A percentile compares a stretch with the other conserved stretches of the same genome.
phyloP scores from a whole-genome alignment of 1,140 invertebrate species.

The Aphelenchoides fujianensis region DNA sequence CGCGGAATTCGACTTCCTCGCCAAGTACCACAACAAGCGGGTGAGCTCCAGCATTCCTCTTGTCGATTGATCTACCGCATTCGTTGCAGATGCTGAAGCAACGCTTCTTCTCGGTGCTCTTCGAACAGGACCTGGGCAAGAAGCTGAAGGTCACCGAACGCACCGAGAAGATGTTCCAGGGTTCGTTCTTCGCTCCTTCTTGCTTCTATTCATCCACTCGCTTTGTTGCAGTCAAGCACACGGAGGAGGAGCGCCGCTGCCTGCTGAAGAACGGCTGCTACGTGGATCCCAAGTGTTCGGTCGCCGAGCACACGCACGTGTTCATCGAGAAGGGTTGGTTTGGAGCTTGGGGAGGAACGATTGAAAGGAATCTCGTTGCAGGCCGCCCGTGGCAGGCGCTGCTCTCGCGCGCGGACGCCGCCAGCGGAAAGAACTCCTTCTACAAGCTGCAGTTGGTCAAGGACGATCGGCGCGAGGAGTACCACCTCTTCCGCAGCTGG shows the following conservation, averaged over 20 bases:
- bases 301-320: slow-evolving; percentile 45
- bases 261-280: slow-evolving; percentile 40
- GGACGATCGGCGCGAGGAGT: slow-evolving; percentile 66
- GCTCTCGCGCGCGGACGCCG: slow-evolving; percentile 37
- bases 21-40: slow-evolving; percentile 29
- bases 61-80: too few species aligned
- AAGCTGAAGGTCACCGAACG: background rate
- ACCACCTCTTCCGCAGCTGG: slow-evolving; percentile 78
- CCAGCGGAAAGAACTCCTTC: slow-evolving; percentile 73
- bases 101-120: slow-evolving; percentile 26
- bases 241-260: background rate
- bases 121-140: slow-evolving; percentile 5
- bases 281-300: slow-evolving; percentile 44
- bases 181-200: too few species aligned
- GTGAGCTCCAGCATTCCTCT: slow-evolving; percentile 22
- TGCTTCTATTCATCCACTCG: too few species aligned
- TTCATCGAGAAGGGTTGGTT: slow-evolving; percentile 46
- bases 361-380: too few species aligned
- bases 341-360: too few species aligned
- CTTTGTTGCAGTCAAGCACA: too few species aligned
- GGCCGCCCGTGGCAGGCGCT: too few species aligned
- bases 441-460: slow-evolving; percentile 90
- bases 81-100: slow-evolving; percentile 24
- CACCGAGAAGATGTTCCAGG: too few species aligned
- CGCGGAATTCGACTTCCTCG: slow-evolving; percentile 27